Evolutionary conservation across 2,797 vertebrate species (phyloP), one percentile per base, ranked within the genome.

Genomic region (Muscicapa comitata): DNA sequence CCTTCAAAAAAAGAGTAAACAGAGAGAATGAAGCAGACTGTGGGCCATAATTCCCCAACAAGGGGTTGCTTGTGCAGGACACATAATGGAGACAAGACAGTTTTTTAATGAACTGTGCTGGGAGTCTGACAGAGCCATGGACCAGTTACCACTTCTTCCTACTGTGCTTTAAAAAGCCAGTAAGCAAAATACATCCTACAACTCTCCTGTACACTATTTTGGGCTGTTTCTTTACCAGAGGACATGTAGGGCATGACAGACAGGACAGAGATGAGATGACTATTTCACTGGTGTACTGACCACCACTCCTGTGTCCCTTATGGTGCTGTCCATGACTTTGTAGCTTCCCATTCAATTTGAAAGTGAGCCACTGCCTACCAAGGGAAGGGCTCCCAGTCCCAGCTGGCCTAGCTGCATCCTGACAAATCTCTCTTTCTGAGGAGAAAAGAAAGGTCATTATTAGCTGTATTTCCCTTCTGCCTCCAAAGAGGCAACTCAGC

Each of bases 121-220:
- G 33, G 35, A 47, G 24, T 25, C 61, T 13, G 50, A 68, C 7
- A 54, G 24, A 67, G n/a, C 21, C 28, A n/a, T 1, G 13, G 51
- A 48, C 19, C 47, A 62, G 43, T 8, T 54, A 79, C 35, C 11
- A 12, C 23, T 82, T 77, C 74, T 75, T 82, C 42, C 42, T 50
- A 17, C 0, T 1, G 13, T 58, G 35, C 47, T 84, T 82, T 54
- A 58, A 57, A 81, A 89, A 68, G 12, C 25, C 47, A 80, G 10
- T 21, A 53, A 47, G 54, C 85, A 93, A 93, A 85, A 62, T 6
- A 66, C 19, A 48, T 35, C 51, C 57, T 58, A 33, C 37, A 77
- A 28, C 20, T 28, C 47, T 19, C 1, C 1, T 35, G 17, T n/a
- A 40, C 0, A 0, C 50, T 70, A 40, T 68, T 78, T 35, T 25